Evolutionary conservation across 2,113 vertebrate genomes (phyloP).

Genomic region (Rostratula benghalensis): DNA sequence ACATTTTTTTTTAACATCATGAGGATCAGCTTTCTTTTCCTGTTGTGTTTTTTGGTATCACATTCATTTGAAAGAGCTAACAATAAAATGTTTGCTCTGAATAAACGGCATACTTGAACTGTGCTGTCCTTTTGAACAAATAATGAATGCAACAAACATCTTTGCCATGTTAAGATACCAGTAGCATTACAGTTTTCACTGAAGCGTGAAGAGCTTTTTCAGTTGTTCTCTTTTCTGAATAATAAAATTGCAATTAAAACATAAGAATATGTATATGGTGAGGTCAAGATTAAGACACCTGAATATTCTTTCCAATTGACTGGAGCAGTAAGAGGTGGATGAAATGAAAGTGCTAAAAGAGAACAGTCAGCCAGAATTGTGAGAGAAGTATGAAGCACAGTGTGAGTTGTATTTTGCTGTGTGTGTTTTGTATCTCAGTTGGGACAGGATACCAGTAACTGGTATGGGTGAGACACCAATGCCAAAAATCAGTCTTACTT

Average conservation of each 20-base stretch:
- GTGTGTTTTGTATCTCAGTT: not conserved
- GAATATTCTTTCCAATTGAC: not conserved
- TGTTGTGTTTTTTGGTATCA: not conserved
- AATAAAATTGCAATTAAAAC: not conserved
- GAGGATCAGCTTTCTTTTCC: not conserved
- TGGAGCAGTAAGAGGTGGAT: not conserved
- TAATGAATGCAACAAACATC: not conserved
- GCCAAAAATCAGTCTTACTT: not conserved
- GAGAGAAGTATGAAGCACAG: not conserved
- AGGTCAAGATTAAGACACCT: not conserved
- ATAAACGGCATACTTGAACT: not conserved
- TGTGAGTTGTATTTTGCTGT: not conserved
- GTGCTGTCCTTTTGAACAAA: not conserved
- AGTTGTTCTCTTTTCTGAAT: not conserved
- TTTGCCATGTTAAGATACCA: not conserved
- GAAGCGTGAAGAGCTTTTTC: not conserved
- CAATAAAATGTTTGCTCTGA: not conserved
- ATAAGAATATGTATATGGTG: not conserved
- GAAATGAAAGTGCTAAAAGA: not conserved
- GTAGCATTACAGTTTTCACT: not conserved
- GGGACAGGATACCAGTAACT: not conserved
- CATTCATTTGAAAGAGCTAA: not conserved
- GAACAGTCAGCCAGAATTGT: not conserved
- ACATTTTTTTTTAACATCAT: not conserved
- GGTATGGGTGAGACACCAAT: not conserved